Evolutionary conservation across 2,888 invertebrate species (phyloP).

Genomic region (Hyalella azteca): DNA sequence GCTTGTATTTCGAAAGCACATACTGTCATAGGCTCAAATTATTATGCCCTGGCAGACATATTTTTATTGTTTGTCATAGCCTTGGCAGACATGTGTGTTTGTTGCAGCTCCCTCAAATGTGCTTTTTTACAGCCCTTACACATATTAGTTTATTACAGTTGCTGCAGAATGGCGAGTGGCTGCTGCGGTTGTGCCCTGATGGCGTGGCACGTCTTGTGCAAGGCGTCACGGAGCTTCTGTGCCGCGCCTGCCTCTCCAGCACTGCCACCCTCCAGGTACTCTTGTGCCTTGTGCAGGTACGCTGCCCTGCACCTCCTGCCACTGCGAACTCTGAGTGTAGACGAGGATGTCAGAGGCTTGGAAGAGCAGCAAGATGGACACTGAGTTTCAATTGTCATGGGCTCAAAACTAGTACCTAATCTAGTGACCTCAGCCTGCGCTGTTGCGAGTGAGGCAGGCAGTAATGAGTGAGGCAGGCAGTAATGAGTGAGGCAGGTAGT

Average conservation of each 20-base stretch:
- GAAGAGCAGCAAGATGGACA: not conserved
- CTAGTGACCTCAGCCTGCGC: too few relatives aligned
- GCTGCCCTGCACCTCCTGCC: too few relatives aligned
- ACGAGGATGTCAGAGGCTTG: not conserved
- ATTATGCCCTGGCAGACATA: too few relatives aligned
- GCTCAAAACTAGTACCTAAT: too few relatives aligned
- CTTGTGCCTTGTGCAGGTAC: too few relatives aligned
- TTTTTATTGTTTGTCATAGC: too few relatives aligned
- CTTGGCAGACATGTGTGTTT: too few relatives aligned
- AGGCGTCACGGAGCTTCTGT: not conserved
- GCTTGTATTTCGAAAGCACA: too few relatives aligned
- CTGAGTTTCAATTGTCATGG: too few relatives aligned
- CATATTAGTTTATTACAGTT: not conserved
- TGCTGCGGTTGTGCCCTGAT: not conserved
- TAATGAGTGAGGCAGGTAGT: not conserved
- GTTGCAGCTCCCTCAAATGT: not conserved
- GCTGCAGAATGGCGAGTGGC: not conserved
- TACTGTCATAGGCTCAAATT: too few relatives aligned
- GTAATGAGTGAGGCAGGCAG: too few relatives aligned
- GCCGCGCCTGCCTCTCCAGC: not conserved
- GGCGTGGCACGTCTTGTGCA: not conserved
- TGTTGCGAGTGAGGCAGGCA: too few relatives aligned
- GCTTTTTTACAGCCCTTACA: not conserved
- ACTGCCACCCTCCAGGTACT: constrained; percentile 8
- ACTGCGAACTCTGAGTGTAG: not conserved